These are phyloP conservation scores for Tretioscincus oriximinensis DNA, from an alignment of 2,113 vertebrate species.

Conservation along the genomic window DNA sequence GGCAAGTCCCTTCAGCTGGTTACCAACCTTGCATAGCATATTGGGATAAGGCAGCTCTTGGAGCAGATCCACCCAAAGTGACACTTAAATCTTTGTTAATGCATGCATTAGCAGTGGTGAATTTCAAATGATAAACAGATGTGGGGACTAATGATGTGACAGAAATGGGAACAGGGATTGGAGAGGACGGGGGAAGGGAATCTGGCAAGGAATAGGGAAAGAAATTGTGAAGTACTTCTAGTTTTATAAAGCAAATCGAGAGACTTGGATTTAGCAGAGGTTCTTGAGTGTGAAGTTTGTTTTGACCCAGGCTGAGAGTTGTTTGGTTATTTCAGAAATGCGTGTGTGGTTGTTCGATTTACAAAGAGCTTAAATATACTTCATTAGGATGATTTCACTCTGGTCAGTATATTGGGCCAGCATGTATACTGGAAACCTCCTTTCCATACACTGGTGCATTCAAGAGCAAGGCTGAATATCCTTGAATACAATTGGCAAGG, in stretches of 20 bases:
- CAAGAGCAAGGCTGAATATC: too few species aligned
- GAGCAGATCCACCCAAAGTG: constrained; percentile 29
- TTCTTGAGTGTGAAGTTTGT: constrained; percentile 18
- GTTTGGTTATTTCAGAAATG: background rate
- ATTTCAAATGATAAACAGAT: constrained; percentile 31
- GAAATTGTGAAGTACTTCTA: background rate
- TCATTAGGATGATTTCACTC: too few species aligned
- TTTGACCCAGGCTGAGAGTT: background rate
- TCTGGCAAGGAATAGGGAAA: background rate
- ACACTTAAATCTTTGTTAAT: constrained; percentile 26
- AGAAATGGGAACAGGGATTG: background rate
- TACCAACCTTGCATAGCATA: constrained; percentile 21
- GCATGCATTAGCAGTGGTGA: background rate
- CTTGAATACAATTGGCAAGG: too few species aligned
- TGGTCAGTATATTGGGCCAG: too few species aligned
- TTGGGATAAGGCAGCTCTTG: constrained; percentile 43
- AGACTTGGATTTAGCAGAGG: constrained; percentile 24
- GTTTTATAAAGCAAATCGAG: constrained; percentile 41
- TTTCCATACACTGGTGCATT: too few species aligned
- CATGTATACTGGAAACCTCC: too few species aligned
- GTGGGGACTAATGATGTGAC: background rate
- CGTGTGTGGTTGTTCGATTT: background rate
- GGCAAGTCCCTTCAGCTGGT: constrained; percentile 25
- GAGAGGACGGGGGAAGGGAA: background rate
- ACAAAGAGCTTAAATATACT: background rate